phyloP scores from a whole-genome alignment of 1,140 invertebrate genomes.

The Homalodisca vitripennis region DNA sequence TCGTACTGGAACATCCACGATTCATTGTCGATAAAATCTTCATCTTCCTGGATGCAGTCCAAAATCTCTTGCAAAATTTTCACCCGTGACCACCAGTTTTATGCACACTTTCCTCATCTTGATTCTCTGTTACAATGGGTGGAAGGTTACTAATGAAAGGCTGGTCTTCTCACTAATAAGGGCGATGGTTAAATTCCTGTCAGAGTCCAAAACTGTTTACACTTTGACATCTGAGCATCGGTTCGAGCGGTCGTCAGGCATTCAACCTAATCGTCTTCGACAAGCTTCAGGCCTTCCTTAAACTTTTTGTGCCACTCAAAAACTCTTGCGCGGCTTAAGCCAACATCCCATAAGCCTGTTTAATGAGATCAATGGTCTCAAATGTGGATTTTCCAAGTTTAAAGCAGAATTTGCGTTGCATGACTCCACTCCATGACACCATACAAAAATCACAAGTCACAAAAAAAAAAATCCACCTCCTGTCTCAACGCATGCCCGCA shows the following conservation, averaged over 20 bases:
- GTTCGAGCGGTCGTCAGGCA: background rate
- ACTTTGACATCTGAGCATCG: background rate
- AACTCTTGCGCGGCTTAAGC: constrained; percentile 1
- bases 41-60: background rate
- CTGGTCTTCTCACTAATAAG: background rate
- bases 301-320: constrained; percentile 34
- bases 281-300: constrained; percentile 28
- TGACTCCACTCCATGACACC: constrained; percentile 22
- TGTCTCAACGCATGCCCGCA: constrained; percentile 6
- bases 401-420: constrained; percentile 37
- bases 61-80: too few relatives aligned
- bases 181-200: too few relatives aligned
- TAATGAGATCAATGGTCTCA: constrained; percentile 33
- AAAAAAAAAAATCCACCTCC: constrained; percentile 7
- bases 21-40: too few relatives aligned
- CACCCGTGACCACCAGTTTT: background rate
- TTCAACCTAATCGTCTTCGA: constrained; percentile 27
- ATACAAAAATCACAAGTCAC: background rate
- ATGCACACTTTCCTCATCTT: background rate
- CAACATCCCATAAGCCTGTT: constrained; percentile 30
- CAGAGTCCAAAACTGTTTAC: background rate
- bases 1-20: too few relatives aligned
- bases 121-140: background rate
- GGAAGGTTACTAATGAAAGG: background rate
- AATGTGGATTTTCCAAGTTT: constrained; percentile 32